phyloP scores from a whole-genome alignment of 2,113 vertebrate species.

The Panthera tigris region DNA sequence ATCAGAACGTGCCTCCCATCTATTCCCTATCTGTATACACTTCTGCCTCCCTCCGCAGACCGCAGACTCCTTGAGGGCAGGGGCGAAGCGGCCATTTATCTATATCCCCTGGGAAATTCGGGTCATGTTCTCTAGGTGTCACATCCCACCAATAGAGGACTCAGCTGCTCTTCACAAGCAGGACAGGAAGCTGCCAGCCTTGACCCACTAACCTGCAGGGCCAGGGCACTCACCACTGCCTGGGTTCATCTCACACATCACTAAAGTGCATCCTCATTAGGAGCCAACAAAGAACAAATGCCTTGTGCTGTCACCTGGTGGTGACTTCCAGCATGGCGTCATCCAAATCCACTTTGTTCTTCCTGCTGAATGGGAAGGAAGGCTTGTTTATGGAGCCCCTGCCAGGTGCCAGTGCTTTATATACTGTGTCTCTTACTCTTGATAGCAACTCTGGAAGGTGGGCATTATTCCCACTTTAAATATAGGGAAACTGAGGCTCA shows the following conservation, averaged over 20 bases:
- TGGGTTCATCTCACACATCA: background rate
- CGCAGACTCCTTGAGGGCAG: background rate
- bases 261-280: background rate
- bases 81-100: background rate
- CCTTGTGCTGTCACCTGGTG: slow-evolving; percentile 71
- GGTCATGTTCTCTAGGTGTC: background rate
- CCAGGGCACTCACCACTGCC: background rate
- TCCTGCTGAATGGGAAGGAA: background rate
- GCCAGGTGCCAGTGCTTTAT: background rate
- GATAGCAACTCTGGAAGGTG: background rate
- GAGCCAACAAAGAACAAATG: background rate
- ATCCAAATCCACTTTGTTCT: background rate
- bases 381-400: background rate
- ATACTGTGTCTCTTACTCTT: background rate
- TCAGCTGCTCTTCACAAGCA: background rate
- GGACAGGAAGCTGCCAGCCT: background rate
- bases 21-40: background rate
- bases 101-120: background rate
- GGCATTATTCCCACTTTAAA: background rate
- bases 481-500: background rate
- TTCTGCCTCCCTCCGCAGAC: background rate
- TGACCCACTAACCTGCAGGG: background rate
- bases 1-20: background rate
- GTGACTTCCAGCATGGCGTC: background rate
- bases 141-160: background rate